Percentiles rank a stretch among this genome's conserved stretches.
These are phyloP conservation scores for Biston stratarius DNA, from an alignment of 2,888 invertebrate species.

Conservation along the genomic window DNA sequence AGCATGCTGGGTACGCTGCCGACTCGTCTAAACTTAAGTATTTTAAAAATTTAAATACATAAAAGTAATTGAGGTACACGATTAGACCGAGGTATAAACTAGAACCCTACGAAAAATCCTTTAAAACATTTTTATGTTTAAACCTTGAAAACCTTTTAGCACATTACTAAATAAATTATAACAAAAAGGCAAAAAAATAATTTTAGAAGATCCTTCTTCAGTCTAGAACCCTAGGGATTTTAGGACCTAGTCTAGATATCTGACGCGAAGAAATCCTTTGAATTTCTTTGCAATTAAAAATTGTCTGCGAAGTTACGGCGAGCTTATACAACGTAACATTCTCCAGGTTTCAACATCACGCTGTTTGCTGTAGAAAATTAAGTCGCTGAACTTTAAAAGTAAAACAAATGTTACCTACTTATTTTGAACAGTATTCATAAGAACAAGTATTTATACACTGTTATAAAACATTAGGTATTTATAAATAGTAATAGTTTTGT, in stretches of 20 bases:
- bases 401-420: constrained; percentile 32
- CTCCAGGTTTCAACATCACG: constrained; percentile 25
- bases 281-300: constrained; percentile 33
- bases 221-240: neutral
- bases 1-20: too few relatives aligned
- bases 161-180: neutral
- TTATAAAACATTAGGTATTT: neutral
- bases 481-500: constrained; percentile 25
- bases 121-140: too few relatives aligned
- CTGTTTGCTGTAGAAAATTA: constrained; percentile 39
- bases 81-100: neutral
- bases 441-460: constrained; percentile 14
- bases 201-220: neutral
- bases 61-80: neutral
- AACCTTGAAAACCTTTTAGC: neutral
- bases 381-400: constrained; percentile 31
- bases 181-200: neutral
- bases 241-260: constrained; percentile 18
- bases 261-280: constrained; percentile 20
- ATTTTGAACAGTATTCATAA: constrained; percentile 23
- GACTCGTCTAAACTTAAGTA: too few relatives aligned
- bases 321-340: constrained; percentile 28
- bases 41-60: too few relatives aligned
- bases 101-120: neutral
- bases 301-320: constrained; percentile 28